Evolutionary conservation across 2,888 invertebrate genomes (phyloP).

Genomic region (Lordiphosa fenestrarum): DNA sequence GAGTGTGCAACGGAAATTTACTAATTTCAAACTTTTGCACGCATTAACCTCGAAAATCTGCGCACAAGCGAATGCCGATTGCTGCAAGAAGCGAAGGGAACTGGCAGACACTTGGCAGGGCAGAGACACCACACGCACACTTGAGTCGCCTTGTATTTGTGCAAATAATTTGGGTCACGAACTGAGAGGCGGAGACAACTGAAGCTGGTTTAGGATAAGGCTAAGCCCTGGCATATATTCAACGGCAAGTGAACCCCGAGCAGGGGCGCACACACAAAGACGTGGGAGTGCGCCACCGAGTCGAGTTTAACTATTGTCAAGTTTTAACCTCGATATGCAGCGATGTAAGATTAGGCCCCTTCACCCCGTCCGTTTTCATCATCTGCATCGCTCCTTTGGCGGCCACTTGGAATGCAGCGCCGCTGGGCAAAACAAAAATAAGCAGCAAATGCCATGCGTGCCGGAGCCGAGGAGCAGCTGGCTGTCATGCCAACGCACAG

Average conservation of each 20-base stretch:
- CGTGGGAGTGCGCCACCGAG: constrained; percentile 56
- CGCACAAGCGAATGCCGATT: constrained; percentile 61
- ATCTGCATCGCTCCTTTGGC: background rate
- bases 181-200: constrained; percentile 34
- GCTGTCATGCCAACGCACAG: constrained; percentile 36
- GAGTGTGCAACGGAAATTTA: constrained; percentile 62
- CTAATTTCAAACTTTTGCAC: constrained; percentile 73
- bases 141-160: constrained; percentile 42
- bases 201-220: constrained; percentile 15
- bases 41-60: constrained; percentile 74
- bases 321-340: constrained; percentile 75
- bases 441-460: constrained; percentile 50
- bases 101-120: constrained; percentile 54
- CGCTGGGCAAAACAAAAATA: constrained; percentile 57
- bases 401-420: constrained; percentile 45
- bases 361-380: background rate
- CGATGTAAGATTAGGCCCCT: constrained; percentile 63
- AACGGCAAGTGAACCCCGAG: background rate
- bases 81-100: constrained; percentile 24
- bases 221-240: constrained; percentile 21
- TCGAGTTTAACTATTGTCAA: constrained; percentile 74
- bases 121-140: constrained; percentile 24
- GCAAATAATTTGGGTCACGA: constrained; percentile 72
- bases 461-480: constrained; percentile 17
- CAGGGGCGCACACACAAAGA: constrained; percentile 33